These are phyloP conservation scores for Xenopus laevis DNA, from an alignment of 2,113 vertebrate species.

Conservation along the genomic window DNA sequence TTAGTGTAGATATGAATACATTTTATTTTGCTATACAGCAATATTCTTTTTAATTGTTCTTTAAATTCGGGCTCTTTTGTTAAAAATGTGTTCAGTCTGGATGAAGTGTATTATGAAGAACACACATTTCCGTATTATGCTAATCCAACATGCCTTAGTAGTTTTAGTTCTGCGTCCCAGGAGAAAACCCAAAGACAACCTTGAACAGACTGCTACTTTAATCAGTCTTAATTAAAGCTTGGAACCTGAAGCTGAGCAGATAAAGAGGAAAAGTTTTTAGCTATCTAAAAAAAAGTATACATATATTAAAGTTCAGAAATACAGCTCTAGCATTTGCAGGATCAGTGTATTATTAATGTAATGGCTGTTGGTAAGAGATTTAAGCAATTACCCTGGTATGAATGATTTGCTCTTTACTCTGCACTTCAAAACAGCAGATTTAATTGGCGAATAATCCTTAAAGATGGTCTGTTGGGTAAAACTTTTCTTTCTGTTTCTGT, in stretches of 20 bases:
- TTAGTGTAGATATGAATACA: no score
- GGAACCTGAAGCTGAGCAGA: slow-evolving; percentile 19
- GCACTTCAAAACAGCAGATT: no score
- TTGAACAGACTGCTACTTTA: slow-evolving; percentile 32
- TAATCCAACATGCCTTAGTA: background rate
- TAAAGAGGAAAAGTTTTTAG: slow-evolving; percentile 3
- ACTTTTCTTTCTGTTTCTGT: no score
- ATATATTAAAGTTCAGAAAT: background rate
- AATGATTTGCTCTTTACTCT: background rate
- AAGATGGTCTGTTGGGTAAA: no score
- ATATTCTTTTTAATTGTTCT: no score
- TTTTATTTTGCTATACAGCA: no score
- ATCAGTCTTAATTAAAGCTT: slow-evolving; percentile 40
- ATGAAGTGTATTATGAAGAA: background rate
- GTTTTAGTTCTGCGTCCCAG: slow-evolving; percentile 20
- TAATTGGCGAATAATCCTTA: no score
- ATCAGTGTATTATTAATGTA: slow-evolving; percentile 21
- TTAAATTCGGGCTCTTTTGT: background rate
- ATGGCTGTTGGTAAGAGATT: slow-evolving; percentile 1
- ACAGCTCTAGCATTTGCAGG: slow-evolving; percentile 16
- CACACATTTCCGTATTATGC: background rate
- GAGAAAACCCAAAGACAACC: slow-evolving; percentile 20
- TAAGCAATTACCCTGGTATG: slow-evolving; percentile 16
- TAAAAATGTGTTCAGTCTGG: background rate
- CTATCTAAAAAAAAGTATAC: slow-evolving; percentile 19